These are phyloP conservation scores for Drosophila ochracea DNA, from an alignment of 2,888 invertebrate genomes.

Conservation along the genomic window DNA sequence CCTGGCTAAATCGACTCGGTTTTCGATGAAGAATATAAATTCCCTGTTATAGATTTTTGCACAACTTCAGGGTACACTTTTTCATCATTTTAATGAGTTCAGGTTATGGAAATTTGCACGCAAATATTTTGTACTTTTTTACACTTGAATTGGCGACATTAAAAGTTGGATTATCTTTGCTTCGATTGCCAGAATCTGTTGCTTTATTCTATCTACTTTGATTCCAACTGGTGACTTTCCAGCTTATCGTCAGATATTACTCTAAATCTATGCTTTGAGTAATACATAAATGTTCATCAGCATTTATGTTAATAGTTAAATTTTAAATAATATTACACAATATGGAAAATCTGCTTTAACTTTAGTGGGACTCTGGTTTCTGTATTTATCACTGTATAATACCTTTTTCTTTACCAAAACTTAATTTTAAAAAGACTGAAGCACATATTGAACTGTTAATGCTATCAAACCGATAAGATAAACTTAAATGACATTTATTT, in stretches of 20 bases:
- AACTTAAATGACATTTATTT: background rate
- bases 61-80: background rate
- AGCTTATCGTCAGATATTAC: background rate
- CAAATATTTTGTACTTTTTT: background rate
- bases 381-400: background rate
- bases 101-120: background rate
- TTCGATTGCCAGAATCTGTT: background rate
- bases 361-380: background rate
- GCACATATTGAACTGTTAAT: background rate
- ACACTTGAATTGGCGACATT: background rate
- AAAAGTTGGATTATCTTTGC: accelerated
- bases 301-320: too few species aligned
- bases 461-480: background rate
- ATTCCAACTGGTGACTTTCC: background rate
- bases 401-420: background rate
- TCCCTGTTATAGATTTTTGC: background rate
- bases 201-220: background rate
- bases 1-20: background rate
- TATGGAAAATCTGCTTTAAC: background rate
- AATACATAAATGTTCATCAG: too few species aligned
- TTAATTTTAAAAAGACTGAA: background rate
- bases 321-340: background rate
- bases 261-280: background rate
- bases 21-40: background rate
- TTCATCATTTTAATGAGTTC: background rate